A percentile compares a stretch with the other conserved stretches of the same genome.
Evolutionary conservation across 2,888 invertebrate species (phyloP).

Genomic region (Podabrus alpinus): DNA sequence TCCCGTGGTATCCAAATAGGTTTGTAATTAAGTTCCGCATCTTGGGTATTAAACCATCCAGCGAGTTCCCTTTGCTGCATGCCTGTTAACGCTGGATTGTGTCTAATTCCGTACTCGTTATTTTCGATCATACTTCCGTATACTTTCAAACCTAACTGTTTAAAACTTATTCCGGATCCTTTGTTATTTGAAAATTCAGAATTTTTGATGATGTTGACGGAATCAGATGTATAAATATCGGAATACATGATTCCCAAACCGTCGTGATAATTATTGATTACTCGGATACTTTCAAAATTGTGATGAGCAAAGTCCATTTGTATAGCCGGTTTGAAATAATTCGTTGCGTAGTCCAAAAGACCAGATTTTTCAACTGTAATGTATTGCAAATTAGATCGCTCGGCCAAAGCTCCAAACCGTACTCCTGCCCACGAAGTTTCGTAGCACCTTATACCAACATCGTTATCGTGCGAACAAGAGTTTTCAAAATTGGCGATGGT

Average conservation of each 20-base stretch:
- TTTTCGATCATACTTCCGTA: constrained; percentile 78
- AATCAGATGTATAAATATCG: constrained; percentile 86
- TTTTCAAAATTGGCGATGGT: constrained; percentile 79
- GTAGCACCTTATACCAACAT: constrained; percentile 87
- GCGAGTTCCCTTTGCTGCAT: constrained; percentile 88
- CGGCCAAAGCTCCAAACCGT: constrained; percentile 85
- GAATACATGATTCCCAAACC: constrained; percentile 94
- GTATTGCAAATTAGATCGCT: constrained; percentile 84
- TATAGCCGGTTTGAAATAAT: constrained; percentile 83
- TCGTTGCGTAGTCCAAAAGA: constrained; percentile 88
- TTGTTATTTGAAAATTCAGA: constrained; percentile 83
- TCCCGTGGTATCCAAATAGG: constrained; percentile 73
- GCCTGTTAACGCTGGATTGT: constrained; percentile 85
- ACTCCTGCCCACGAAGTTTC: constrained; percentile 94
- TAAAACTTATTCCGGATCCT: constrained; percentile 88
- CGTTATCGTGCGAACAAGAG: constrained; percentile 84
- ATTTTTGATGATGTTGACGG: constrained; percentile 79
- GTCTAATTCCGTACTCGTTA: constrained; percentile 89
- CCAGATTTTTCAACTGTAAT: constrained; percentile 92
- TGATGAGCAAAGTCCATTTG: constrained; percentile 87
- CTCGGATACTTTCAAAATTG: constrained; percentile 77
- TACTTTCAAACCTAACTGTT: constrained; percentile 83
- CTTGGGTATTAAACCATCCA: constrained; percentile 82
- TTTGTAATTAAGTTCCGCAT: constrained; percentile 74
- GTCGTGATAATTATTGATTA: constrained; percentile 87